A percentile compares a stretch with the other conserved stretches of the same genome.
These are phyloP conservation scores for Champsocephalus gunnari DNA, from an alignment of 2,797 vertebrate species.

Conservation along the genomic window DNA sequence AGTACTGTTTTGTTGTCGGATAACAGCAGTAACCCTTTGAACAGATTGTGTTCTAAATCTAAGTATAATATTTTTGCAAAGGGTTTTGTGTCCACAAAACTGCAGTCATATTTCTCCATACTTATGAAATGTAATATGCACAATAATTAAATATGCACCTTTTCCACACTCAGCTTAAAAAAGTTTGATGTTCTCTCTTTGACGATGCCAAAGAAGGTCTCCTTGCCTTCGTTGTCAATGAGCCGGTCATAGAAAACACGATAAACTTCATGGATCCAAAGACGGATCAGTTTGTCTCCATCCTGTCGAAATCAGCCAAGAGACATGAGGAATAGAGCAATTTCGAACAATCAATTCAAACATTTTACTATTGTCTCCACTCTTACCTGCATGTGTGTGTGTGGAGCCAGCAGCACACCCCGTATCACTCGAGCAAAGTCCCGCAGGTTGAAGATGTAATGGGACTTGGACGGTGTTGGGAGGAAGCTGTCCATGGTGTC, in stretches of 20 bases:
- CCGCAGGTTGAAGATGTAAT: slow-evolving; percentile 96
- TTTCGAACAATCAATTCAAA: not conserved
- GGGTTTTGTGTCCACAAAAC: not conserved
- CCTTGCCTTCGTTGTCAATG: slow-evolving; percentile 87
- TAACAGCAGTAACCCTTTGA: no score
- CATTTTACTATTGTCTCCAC: slow-evolving; percentile 7
- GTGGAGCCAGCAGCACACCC: slow-evolving; percentile 91
- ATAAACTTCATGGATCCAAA: slow-evolving; percentile 96
- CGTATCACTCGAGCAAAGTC: slow-evolving; percentile 93
- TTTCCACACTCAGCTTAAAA: slow-evolving; percentile 90
- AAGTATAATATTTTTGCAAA: slow-evolving; percentile 1
- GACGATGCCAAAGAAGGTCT: slow-evolving; percentile 90
- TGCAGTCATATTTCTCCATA: no score
- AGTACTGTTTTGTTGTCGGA: not conserved
- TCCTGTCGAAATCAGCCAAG: slow-evolving; percentile 80
- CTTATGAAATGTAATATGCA: not conserved
- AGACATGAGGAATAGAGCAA: slow-evolving; percentile 3
- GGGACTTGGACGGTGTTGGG: slow-evolving; percentile 95
- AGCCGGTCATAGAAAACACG: slow-evolving; percentile 95
- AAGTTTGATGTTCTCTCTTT: slow-evolving; percentile 86
- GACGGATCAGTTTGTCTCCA: slow-evolving; percentile 90
- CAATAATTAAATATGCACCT: slow-evolving; percentile 78
- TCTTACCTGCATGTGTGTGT: slow-evolving; percentile 91
- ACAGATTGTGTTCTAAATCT: no score
- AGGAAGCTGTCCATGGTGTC: slow-evolving; percentile 89